A percentile compares a stretch with the other conserved stretches of the same genome.
phyloP scores from a whole-genome alignment of 1,140 invertebrate species.

The Polyergus mexicanus region DNA sequence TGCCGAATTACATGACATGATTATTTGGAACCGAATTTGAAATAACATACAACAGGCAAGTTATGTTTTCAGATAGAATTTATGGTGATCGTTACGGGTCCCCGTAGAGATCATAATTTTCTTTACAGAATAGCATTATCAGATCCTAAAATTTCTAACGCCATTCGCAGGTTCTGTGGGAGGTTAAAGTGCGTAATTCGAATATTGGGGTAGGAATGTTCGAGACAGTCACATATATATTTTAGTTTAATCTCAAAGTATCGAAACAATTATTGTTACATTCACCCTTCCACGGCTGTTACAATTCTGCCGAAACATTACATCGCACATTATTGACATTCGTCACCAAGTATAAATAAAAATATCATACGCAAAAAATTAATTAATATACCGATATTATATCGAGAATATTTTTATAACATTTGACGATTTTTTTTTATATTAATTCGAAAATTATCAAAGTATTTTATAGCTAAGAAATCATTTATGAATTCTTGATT shows the following conservation, averaged over 20 bases:
- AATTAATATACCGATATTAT: constrained; percentile 6
- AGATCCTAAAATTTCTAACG: constrained; percentile 36
- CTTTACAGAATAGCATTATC: constrained; percentile 23
- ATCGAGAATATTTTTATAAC: background rate
- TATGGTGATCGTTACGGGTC: constrained; percentile 4
- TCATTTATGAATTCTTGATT: background rate
- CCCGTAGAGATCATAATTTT: constrained; percentile 33
- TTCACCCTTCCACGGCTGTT: background rate
- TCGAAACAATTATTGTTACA: constrained; percentile 37
- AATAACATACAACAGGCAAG: background rate
- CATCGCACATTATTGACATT: constrained; percentile 16
- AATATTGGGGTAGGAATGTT: background rate
- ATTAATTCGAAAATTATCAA: background rate
- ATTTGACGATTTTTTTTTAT: background rate
- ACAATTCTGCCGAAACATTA: constrained; percentile 6
- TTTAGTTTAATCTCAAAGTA: constrained; percentile 39
- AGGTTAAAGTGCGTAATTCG: constrained; percentile 33
- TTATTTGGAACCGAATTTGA: background rate
- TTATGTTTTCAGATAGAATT: constrained; percentile 1
- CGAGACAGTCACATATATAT: constrained; percentile 36
- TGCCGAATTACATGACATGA: background rate
- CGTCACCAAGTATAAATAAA: constrained; percentile 12
- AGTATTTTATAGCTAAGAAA: too few species aligned
- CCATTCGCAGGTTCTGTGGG: constrained; percentile 19
- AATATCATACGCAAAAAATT: background rate